Percentiles rank a stretch among this genome's conserved stretches.
Conservation (phyloP, 2,888 invertebrate species). For the Tetragonisca angustula region DNA sequence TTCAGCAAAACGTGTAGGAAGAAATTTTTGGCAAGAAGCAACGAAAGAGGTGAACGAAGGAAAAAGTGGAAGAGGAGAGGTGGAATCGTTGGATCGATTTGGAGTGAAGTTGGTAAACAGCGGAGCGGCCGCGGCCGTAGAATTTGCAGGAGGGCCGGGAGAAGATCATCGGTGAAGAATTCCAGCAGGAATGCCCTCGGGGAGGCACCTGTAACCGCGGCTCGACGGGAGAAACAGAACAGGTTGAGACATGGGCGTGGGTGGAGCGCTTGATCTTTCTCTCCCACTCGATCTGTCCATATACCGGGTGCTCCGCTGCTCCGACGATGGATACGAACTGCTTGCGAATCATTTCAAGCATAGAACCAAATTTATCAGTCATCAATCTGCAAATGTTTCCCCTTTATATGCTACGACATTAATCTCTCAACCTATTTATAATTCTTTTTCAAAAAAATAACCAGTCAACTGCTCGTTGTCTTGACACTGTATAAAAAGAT, state of each 20-base stretch:
- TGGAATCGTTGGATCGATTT: constrained; percentile 11
- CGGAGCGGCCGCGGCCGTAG: constrained; percentile 49
- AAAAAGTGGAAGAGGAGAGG: neutral
- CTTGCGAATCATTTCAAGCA: constrained; percentile 18
- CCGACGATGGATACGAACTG: constrained; percentile 52
- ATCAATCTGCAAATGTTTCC: too few species aligned
- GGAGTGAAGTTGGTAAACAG: constrained; percentile 36
- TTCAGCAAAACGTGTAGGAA: too few species aligned
- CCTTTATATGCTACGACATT: too few species aligned
- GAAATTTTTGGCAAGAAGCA: too few species aligned
- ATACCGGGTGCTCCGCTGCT: constrained; percentile 59
- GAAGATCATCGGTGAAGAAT: constrained; percentile 78
- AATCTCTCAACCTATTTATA: too few species aligned
- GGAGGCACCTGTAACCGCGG: constrained; percentile 82
- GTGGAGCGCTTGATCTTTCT: constrained; percentile 82
- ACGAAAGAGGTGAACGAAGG: too few species aligned
- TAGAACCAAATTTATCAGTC: too few species aligned
- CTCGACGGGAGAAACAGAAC: constrained; percentile 79
- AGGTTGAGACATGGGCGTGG: constrained; percentile 83
- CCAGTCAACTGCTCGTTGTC: too few species aligned
- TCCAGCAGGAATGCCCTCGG: constrained; percentile 80
- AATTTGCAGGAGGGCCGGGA: constrained; percentile 66
- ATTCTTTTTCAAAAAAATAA: too few species aligned
- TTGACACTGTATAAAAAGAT: too few species aligned
- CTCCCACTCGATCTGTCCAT: constrained; percentile 71